Conservation (phyloP, 1,140 invertebrate genomes). For the Thaumetopoea pityocampa region DNA sequence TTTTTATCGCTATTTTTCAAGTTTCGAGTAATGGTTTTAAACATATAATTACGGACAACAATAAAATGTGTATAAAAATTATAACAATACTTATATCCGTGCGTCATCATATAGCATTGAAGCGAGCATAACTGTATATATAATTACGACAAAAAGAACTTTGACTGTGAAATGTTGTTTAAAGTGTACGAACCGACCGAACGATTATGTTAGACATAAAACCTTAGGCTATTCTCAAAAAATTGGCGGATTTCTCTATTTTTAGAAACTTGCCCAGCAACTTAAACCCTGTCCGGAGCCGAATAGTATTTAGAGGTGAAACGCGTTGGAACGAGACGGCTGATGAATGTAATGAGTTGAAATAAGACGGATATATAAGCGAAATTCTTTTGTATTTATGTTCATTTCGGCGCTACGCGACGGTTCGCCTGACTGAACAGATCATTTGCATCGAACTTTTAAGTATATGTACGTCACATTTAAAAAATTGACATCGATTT, state of each 20-base stretch:
- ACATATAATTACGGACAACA: no score
- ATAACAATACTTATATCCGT: no score
- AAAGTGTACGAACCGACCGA: not conserved
- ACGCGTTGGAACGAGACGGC: conserved; percentile 58
- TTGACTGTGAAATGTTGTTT: no score
- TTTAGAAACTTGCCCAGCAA: conserved; percentile 67
- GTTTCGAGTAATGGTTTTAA: no score
- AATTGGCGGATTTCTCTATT: conserved; percentile 58
- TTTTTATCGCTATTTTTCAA: no score
- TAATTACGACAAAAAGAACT: no score
- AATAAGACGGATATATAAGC: conserved; percentile 54
- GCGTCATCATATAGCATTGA: no score
- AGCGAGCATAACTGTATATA: no score
- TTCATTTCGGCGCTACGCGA: conserved; percentile 37
- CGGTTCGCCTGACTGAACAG: conserved; percentile 25
- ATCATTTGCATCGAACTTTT: no score
- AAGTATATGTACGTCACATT: no score
- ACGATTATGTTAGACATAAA: conserved; percentile 26
- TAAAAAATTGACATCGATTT: no score
- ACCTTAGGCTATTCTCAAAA: conserved; percentile 55
- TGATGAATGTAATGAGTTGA: conserved; percentile 36
- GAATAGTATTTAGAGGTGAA: conserved; percentile 69
- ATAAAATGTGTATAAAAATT: no score
- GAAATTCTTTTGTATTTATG: conserved; percentile 62
- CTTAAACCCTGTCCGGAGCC: conserved; percentile 57